Conservation (phyloP, 2,888 invertebrate species). For the Crepidodera aurea region DNA sequence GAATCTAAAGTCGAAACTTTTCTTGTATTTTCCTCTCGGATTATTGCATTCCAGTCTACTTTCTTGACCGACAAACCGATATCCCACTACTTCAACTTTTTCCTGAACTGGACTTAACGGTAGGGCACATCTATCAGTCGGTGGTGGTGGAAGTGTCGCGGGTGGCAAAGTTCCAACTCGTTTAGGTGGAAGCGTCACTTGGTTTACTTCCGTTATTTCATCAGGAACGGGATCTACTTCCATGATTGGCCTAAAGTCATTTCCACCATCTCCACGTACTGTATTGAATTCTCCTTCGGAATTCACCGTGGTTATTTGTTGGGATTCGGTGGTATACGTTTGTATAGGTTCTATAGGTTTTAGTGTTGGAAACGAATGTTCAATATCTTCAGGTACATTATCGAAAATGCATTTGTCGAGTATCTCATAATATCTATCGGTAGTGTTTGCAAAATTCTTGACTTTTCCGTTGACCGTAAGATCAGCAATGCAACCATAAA, state of each 20-base stretch:
- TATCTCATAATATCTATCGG: slow-evolving; percentile 67
- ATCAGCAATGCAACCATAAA: slow-evolving; percentile 93
- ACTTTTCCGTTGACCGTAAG: slow-evolving; percentile 85
- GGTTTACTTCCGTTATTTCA: slow-evolving; percentile 3
- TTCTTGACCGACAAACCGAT: slow-evolving; percentile 71
- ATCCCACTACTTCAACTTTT: slow-evolving; percentile 54
- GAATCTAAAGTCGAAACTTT: slow-evolving; percentile 78
- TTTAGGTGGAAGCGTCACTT: slow-evolving; percentile 51
- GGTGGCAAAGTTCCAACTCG: slow-evolving; percentile 53
- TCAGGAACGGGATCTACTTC: background rate
- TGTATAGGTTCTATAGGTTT: slow-evolving; percentile 49
- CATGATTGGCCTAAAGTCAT: slow-evolving; percentile 24
- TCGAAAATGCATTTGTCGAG: slow-evolving; percentile 68
- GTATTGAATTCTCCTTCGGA: slow-evolving; percentile 29
- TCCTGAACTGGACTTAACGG: slow-evolving; percentile 63
- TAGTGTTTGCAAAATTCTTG: slow-evolving; percentile 78
- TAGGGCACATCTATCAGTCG: slow-evolving; percentile 62
- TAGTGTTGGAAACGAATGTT: slow-evolving; percentile 49
- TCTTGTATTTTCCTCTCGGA: slow-evolving; percentile 66
- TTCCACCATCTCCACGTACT: slow-evolving; percentile 34
- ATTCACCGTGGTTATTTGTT: slow-evolving; percentile 38
- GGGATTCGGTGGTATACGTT: slow-evolving; percentile 38
- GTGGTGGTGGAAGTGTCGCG: slow-evolving; percentile 54
- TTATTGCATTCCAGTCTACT: slow-evolving; percentile 78
- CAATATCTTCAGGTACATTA: slow-evolving; percentile 48